Conservation (phyloP, 1,140 invertebrate genomes). For the Drosophila biarmipes region DNA sequence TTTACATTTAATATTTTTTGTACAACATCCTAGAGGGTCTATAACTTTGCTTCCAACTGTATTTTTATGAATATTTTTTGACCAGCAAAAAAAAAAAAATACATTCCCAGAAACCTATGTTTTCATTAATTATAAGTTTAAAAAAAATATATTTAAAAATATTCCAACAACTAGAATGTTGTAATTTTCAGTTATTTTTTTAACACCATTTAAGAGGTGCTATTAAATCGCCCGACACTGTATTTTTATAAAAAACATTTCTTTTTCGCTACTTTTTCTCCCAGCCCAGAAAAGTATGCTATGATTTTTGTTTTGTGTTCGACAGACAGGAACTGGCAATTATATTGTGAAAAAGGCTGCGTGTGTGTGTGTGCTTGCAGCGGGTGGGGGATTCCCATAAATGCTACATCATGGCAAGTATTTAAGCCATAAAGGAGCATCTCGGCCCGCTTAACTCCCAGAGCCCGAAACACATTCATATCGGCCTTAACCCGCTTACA, state of each 20-base stretch:
- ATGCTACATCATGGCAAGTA: slow-evolving; percentile 57
- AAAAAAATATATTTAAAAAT: too few relatives aligned
- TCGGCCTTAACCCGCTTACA: slow-evolving; percentile 26
- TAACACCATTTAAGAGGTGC: too few relatives aligned
- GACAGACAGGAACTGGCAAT: slow-evolving; percentile 33
- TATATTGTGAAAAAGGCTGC: slow-evolving; percentile 6
- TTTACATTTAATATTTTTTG: too few relatives aligned
- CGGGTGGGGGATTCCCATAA: slow-evolving; percentile 24
- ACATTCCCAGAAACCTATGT: too few relatives aligned
- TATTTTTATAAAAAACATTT: background rate
- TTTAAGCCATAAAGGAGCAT: slow-evolving; percentile 18
- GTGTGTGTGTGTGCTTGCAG: background rate
- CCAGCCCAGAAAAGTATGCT: slow-evolving; percentile 7
- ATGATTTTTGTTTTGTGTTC: slow-evolving; percentile 24
- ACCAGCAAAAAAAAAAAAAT: too few relatives aligned
- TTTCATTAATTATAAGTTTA: too few relatives aligned
- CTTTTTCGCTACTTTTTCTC: background rate
- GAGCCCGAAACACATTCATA: slow-evolving; percentile 19
- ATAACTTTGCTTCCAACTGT: too few relatives aligned
- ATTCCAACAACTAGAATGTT: too few relatives aligned
- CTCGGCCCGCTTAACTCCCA: background rate
- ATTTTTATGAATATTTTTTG: too few relatives aligned
- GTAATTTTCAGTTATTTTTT: too few relatives aligned
- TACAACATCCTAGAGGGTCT: too few relatives aligned
- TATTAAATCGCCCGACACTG: background rate